These are phyloP conservation scores for Macrosteles quadrilineatus DNA, from an alignment of 1,140 invertebrate species.

Conservation along the genomic window DNA sequence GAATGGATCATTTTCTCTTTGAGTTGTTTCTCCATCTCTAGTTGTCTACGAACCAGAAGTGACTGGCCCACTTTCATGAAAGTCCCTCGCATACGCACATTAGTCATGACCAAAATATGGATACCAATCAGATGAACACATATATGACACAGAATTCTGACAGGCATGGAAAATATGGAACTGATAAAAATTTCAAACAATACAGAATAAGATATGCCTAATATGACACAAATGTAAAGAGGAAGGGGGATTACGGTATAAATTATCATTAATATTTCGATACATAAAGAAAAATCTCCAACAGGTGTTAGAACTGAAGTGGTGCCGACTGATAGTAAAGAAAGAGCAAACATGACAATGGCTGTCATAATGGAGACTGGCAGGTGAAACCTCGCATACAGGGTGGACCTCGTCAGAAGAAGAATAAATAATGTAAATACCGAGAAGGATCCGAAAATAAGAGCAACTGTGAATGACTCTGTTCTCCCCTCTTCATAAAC, in stretches of 20 bases:
- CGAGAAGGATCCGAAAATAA: constrained; percentile 38
- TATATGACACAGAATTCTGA: constrained; percentile 80
- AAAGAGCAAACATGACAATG: constrained; percentile 63
- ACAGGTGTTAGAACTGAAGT: constrained; percentile 62
- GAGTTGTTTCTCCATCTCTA: constrained; percentile 90
- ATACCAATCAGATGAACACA: constrained; percentile 91
- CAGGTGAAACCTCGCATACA: constrained; percentile 66
- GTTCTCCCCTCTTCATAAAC: constrained; percentile 20
- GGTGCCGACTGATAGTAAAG: constrained; percentile 53
- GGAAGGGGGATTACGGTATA: constrained; percentile 93
- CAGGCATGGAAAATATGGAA: constrained; percentile 52
- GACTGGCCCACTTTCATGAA: constrained; percentile 97
- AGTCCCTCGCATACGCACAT: constrained; percentile 88
- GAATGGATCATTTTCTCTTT: constrained; percentile 98
- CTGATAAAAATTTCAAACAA: constrained; percentile 67
- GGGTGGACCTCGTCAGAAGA: constrained; percentile 65
- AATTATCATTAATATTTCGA: constrained; percentile 85
- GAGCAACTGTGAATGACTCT: constrained; percentile 36
- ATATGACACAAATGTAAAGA: constrained; percentile 76
- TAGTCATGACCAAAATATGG: constrained; percentile 91
- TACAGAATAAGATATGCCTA: constrained; percentile 78
- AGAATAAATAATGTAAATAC: constrained; percentile 58
- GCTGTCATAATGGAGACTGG: constrained; percentile 62
- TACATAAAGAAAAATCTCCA: constrained; percentile 80
- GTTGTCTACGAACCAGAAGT: constrained; percentile 77